Evolutionary conservation across 2,888 invertebrate species (phyloP), one percentile per base, ranked within the genome.

Genomic region (Tipula lateralis): DNA sequence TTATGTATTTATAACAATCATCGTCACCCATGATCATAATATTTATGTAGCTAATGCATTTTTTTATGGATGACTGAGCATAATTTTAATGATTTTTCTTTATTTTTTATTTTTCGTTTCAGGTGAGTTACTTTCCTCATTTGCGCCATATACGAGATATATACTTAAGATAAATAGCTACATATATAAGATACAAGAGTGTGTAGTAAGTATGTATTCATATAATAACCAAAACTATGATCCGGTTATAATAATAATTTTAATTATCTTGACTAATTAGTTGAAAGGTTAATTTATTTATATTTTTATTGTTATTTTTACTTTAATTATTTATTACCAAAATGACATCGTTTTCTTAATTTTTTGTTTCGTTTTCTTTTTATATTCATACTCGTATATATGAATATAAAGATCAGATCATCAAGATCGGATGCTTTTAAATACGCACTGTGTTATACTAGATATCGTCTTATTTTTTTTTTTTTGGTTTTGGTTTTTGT

Each of bases 231-330:
- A 66, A 66, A 24, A 24, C 19, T 66, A 66, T 66, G 66, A 66
- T 66, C 66, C 66, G 66, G 66, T 66, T 66, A 66, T 66, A 66
- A 66, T 66, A 66, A 24, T 66, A 66, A 66, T 66, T 66, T 66
- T 66, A 66, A 66, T 66, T 66, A 66, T 66, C 66, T 66, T 66
- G 66, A 66, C 66, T 66, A 66, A 66, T 66, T 66, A 66, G 66
- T 66, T 66, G 66, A 66, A 66, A 66, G 66, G 66, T 66, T 66
- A 66, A 66, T 66, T 66, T 66, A 66, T 66, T 66, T 66, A 66
- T 66, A 66, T 66, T 66, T 24, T 66, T 66, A 66, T 66, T 66
- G 66, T 66, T 66, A 16, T 50, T 44, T 44, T 44, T 44, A n/a
- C 6, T 16, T 19, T 66, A 66, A 66, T 66, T 66, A 24, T 66